phyloP scores from a whole-genome alignment of 2,113 vertebrate species.

The Vidua chalybeata region DNA sequence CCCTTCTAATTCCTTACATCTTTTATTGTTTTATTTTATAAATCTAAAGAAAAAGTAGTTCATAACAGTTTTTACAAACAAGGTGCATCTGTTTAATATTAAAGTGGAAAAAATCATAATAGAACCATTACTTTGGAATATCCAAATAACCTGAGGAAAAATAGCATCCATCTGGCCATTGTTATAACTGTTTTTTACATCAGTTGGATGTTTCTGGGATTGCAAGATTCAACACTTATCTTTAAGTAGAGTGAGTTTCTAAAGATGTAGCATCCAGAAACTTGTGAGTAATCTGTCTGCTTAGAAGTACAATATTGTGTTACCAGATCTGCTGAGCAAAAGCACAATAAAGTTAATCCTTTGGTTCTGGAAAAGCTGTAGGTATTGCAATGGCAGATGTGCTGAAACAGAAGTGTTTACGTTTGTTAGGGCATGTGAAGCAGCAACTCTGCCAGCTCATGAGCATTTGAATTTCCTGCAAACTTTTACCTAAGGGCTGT shows the following conservation, averaged over 20 bases:
- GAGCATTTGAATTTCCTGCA: constrained; percentile 51
- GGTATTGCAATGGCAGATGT: constrained; percentile 74
- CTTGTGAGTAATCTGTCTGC: constrained; percentile 70
- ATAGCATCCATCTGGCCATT: constrained; percentile 69
- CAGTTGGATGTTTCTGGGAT: constrained; percentile 71
- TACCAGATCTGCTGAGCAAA: constrained; percentile 75
- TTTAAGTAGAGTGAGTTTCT: constrained; percentile 70
- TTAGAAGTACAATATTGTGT: constrained; percentile 74
- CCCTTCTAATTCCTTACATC: neutral
- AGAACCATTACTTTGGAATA: constrained; percentile 68
- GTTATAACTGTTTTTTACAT: constrained; percentile 71
- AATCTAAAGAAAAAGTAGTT: constrained; percentile 30
- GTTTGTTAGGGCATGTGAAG: constrained; percentile 39
- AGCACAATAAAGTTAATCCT: constrained; percentile 79
- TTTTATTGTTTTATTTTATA: constrained; percentile 61
- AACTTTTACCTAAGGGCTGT: neutral
- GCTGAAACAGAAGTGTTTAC: constrained; percentile 60
- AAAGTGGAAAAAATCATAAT: constrained; percentile 63
- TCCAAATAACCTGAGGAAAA: constrained; percentile 67
- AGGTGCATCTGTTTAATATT: constrained; percentile 76
- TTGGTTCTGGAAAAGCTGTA: constrained; percentile 63
- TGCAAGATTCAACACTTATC: constrained; percentile 72
- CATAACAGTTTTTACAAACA: constrained; percentile 49
- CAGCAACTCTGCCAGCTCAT: neutral
- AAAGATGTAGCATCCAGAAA: constrained; percentile 76